A percentile compares a stretch with the other conserved stretches of the same genome.
These are phyloP conservation scores for Chrysolina oricalcia DNA, from an alignment of 2,888 invertebrate species.

Conservation along the genomic window DNA sequence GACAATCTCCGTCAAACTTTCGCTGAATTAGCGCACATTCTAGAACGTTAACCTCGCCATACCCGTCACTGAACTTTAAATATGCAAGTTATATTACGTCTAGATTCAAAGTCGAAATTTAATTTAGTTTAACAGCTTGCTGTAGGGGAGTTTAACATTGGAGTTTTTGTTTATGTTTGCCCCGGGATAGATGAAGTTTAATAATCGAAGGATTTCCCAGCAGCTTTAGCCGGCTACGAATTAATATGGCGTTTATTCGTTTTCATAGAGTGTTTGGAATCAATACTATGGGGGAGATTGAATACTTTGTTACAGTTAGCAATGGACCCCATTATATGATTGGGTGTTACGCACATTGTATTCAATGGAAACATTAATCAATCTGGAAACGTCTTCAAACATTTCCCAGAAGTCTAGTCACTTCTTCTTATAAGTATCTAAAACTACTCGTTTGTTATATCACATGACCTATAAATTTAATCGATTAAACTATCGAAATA, in stretches of 20 bases:
- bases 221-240: conserved; percentile 31
- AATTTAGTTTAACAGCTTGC: conserved; percentile 55
- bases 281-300: neutral
- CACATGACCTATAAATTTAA: no score
- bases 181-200: conserved; percentile 53
- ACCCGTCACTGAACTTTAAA: conserved; percentile 44
- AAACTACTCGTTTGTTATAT: no score
- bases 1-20: no score
- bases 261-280: neutral
- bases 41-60: neutral
- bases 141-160: conserved; percentile 52
- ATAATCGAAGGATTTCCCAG: conserved; percentile 51
- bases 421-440: no score
- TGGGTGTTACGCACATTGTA: no score
- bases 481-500: no score
- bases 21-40: conserved; percentile 1
- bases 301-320: neutral
- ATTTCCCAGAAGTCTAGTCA: no score
- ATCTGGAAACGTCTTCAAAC: no score
- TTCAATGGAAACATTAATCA: no score
- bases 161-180: conserved; percentile 59
- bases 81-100: conserved; percentile 50
- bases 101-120: conserved; percentile 57
- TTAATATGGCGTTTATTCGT: conserved; percentile 14
- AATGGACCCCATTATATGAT: neutral